Conservation (phyloP, 2,888 invertebrate species). For the Autographa gamma region DNA sequence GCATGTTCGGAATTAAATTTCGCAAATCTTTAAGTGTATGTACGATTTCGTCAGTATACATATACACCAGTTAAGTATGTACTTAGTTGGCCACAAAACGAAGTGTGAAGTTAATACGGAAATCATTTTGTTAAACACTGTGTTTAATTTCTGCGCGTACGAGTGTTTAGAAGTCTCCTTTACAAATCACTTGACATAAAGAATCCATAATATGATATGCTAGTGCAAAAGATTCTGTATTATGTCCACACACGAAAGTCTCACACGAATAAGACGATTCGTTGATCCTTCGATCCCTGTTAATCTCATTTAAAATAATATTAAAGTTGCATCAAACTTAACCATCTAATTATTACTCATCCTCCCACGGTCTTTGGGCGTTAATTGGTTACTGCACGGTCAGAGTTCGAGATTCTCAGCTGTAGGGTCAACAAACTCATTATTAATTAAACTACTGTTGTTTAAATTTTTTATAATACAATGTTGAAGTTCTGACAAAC, state of each 20-base stretch:
- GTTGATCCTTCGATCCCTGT: too few species aligned
- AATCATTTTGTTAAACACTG: too few species aligned
- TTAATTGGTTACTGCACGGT: neutral
- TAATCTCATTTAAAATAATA: too few species aligned
- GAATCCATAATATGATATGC: too few species aligned
- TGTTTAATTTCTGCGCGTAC: too few species aligned
- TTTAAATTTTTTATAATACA: neutral
- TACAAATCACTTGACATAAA: too few species aligned
- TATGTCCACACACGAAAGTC: too few species aligned
- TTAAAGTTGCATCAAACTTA: neutral
- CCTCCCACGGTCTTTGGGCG: neutral
- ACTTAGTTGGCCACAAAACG: too few species aligned
- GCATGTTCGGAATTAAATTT: neutral
- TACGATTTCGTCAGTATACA: neutral
- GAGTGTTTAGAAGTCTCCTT: too few species aligned
- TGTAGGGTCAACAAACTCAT: neutral
- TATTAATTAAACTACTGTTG: constrained; percentile 3
- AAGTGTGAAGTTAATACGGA: too few species aligned
- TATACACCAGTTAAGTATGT: neutral
- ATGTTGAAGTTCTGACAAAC: neutral
- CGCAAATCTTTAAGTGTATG: neutral
- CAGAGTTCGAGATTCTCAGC: neutral
- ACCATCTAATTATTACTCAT: neutral
- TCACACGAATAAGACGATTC: too few species aligned
- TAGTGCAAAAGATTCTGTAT: too few species aligned